Conservation (phyloP, 2,888 invertebrate genomes). For the Lycaena phlaeas region DNA sequence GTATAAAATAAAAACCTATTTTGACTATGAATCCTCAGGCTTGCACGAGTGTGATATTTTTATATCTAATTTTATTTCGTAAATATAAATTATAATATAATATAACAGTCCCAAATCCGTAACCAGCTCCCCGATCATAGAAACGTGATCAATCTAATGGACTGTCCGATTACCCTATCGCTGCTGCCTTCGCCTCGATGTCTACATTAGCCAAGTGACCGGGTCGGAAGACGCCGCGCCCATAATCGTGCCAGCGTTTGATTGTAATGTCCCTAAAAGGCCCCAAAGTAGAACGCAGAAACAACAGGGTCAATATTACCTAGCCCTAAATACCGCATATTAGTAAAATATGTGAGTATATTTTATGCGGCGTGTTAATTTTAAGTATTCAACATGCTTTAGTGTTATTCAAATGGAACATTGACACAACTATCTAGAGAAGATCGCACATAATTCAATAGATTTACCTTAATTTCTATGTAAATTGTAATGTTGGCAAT, state of each 20-base stretch:
- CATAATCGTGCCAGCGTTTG: background rate
- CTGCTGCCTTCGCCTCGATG: background rate
- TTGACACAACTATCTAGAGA: too few relatives aligned
- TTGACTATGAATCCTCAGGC: too few relatives aligned
- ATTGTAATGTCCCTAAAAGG: conserved; percentile 7
- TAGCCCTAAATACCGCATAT: conserved; percentile 12
- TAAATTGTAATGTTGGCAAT: too few relatives aligned
- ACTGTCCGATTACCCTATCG: conserved; percentile 3
- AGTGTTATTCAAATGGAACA: too few relatives aligned
- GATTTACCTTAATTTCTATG: too few relatives aligned
- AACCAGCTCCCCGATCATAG: too few relatives aligned
- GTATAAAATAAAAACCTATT: too few relatives aligned
- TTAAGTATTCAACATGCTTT: conserved; percentile 1
- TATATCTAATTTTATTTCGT: too few relatives aligned
- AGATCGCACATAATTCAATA: too few relatives aligned
- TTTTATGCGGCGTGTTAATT: conserved; percentile 1
- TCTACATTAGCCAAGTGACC: conserved; percentile 5
- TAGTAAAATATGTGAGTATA: background rate
- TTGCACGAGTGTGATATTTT: too few relatives aligned
- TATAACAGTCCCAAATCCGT: too few relatives aligned
- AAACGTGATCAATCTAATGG: conserved; percentile 4
- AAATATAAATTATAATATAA: too few relatives aligned
- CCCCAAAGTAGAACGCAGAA: conserved; percentile 53
- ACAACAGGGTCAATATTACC: conserved; percentile 24
- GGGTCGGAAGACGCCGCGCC: conserved; percentile 5